Evolutionary conservation across 1,140 invertebrate species (phyloP).

Genomic region (Rhynchophorus ferrugineus): DNA sequence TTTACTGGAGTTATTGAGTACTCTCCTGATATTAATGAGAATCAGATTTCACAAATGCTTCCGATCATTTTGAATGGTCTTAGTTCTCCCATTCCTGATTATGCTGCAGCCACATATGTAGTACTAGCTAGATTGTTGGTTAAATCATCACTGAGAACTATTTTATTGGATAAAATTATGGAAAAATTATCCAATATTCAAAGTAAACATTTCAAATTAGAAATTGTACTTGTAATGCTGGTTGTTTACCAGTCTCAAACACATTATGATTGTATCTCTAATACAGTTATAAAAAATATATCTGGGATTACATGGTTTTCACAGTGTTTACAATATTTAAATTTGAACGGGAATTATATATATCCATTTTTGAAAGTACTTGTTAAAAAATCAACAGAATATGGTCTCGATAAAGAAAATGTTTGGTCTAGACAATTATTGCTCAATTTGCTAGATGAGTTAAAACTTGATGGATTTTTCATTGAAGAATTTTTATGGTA

Average conservation of each 20-base stretch:
- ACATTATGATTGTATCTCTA: constrained; percentile 42
- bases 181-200: constrained; percentile 50
- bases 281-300: constrained; percentile 45
- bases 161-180: constrained; percentile 54
- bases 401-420: constrained; percentile 39
- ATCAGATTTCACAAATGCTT: constrained; percentile 60
- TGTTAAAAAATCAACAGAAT: constrained; percentile 41
- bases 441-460: constrained; percentile 45
- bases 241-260: constrained; percentile 54
- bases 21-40: constrained; percentile 51
- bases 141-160: constrained; percentile 54
- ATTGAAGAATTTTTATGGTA: constrained; percentile 38
- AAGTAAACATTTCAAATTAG: constrained; percentile 46
- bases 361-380: constrained; percentile 48
- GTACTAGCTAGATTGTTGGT: constrained; percentile 61
- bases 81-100: constrained; percentile 58
- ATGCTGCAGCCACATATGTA: constrained; percentile 64
- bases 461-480: constrained; percentile 46
- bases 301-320: constrained; percentile 45
- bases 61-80: constrained; percentile 62
- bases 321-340: constrained; percentile 45
- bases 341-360: constrained; percentile 44
- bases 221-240: constrained; percentile 51
- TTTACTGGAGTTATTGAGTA: constrained; percentile 60
- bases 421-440: constrained; percentile 41